These are phyloP conservation scores for Myrmophylax atrothorax DNA, from an alignment of 2,113 vertebrate genomes.

Conservation along the genomic window DNA sequence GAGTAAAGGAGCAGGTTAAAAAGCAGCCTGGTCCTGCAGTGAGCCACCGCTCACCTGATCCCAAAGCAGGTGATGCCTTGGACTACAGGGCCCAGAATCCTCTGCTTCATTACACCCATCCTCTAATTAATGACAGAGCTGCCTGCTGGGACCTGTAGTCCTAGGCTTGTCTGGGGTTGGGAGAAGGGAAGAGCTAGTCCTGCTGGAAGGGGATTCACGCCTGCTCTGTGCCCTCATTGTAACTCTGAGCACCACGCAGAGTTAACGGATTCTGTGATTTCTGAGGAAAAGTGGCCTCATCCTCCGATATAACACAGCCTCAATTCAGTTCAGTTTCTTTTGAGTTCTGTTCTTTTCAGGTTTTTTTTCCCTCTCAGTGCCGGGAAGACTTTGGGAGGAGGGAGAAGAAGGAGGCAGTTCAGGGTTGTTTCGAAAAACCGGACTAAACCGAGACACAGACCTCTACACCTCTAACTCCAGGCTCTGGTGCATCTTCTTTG, in stretches of 20 bases:
- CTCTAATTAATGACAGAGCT: neutral
- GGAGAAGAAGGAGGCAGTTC: no score
- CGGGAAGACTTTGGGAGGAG: no score
- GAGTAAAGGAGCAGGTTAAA: neutral
- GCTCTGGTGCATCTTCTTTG: neutral
- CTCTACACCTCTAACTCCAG: fast-evolving
- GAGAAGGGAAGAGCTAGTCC: no score
- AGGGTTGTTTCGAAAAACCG: no score
- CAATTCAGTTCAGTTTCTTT: no score
- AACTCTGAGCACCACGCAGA: fast-evolving
- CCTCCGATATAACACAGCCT: neutral
- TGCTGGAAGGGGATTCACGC: neutral
- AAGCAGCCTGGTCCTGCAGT: neutral
- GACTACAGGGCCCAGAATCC: neutral
- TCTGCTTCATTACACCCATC: neutral
- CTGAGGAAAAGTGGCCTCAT: neutral
- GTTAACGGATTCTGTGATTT: fast-evolving
- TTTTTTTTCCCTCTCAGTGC: no score
- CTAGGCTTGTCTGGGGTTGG: neutral
- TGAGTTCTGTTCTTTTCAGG: no score
- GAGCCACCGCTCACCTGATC: neutral
- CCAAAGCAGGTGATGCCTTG: neutral
- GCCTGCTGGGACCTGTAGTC: neutral
- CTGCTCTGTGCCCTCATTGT: neutral
- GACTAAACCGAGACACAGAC: no score